phyloP scores from a whole-genome alignment of 2,113 vertebrate genomes.

The Perca fluviatilis region DNA sequence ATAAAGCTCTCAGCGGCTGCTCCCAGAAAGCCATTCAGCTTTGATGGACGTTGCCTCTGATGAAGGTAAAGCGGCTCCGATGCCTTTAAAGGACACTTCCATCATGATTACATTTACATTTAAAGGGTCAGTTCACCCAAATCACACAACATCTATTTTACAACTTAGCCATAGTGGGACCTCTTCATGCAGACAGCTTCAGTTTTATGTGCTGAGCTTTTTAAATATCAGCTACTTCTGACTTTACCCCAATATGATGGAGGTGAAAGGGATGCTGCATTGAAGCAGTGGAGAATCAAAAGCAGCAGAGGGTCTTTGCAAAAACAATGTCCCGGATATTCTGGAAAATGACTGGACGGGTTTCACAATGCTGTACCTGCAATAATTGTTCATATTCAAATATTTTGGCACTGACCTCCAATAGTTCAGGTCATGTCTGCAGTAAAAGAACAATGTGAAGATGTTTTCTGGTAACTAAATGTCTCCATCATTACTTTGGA shows the following conservation, averaged over 20 bases:
- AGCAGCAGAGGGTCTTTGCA: neutral
- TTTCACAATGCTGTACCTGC: neutral
- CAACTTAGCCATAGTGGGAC: neutral
- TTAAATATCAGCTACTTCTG: neutral
- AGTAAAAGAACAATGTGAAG: neutral
- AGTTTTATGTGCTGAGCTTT: neutral
- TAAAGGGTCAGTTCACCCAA: slow-evolving; percentile 63
- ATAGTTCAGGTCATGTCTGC: neutral
- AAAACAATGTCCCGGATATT: neutral
- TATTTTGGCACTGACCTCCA: neutral
- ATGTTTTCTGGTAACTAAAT: neutral
- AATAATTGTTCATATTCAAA: neutral
- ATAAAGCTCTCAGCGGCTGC: slow-evolving; percentile 63
- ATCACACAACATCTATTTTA: slow-evolving; percentile 34
- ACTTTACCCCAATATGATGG: no score
- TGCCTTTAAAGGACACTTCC: slow-evolving; percentile 60
- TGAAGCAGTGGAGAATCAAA: no score
- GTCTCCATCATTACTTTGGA: neutral
- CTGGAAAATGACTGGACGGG: neutral
- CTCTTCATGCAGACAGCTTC: neutral
- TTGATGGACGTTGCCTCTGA: slow-evolving; percentile 62
- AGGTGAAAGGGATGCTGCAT: neutral
- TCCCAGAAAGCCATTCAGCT: slow-evolving; percentile 28
- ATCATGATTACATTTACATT: slow-evolving; percentile 74
- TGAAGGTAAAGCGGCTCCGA: slow-evolving; percentile 51